These are phyloP conservation scores for Jacana jacana DNA, from an alignment of 2,113 vertebrate genomes.

Conservation along the genomic window DNA sequence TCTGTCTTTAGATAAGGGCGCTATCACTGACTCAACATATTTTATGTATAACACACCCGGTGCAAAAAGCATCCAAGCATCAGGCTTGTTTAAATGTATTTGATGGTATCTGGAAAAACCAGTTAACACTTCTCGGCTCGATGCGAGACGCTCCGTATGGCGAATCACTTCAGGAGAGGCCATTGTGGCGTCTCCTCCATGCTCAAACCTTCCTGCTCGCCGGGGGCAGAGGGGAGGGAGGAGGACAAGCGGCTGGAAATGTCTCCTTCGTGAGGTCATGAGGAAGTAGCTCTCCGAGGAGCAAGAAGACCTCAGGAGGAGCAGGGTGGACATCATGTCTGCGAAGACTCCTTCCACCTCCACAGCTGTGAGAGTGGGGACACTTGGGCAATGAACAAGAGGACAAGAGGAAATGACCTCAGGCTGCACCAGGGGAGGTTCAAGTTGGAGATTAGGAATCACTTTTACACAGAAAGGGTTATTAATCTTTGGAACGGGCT, in stretches of 20 bases:
- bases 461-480: no score
- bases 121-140: slow-evolving; percentile 77
- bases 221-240: background rate
- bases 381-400: background rate
- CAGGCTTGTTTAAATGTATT: slow-evolving; percentile 95
- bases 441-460: no score
- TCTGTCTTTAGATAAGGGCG: slow-evolving; percentile 91
- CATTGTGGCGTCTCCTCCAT: fast-evolving
- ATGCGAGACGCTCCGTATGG: background rate
- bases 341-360: background rate
- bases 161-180: slow-evolving; percentile 9
- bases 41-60: slow-evolving; percentile 97
- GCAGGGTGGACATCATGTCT: no score
- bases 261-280: background rate
- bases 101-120: slow-evolving; percentile 89
- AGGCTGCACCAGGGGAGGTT: no score
- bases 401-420: no score
- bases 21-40: slow-evolving; percentile 97
- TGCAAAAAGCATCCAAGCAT: slow-evolving; percentile 95
- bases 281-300: background rate
- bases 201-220: background rate
- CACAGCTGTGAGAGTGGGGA: fast-evolving
- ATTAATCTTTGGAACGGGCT: no score
- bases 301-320: background rate
- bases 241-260: background rate